These are phyloP conservation scores for Drosophila lacteicornis DNA, from an alignment of 1,140 invertebrate genomes.

Conservation along the genomic window DNA sequence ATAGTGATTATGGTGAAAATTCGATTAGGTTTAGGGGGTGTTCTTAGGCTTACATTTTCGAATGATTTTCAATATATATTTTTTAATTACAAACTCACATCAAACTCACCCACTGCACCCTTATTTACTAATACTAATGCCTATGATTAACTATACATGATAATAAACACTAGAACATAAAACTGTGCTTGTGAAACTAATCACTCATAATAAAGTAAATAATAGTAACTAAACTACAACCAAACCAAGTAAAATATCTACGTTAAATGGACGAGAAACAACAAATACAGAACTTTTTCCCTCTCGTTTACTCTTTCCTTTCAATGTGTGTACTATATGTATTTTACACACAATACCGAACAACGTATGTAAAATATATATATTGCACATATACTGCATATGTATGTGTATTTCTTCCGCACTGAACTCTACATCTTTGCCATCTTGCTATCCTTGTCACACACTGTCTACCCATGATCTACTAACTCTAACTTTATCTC, in stretches of 20 bases:
- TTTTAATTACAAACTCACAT: conserved; percentile 38
- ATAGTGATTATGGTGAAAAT: conserved; percentile 3
- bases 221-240: conserved; percentile 42
- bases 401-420: conserved; percentile 76
- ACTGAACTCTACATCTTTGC: conserved; percentile 24
- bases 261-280: conserved; percentile 37
- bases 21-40: conserved; percentile 1
- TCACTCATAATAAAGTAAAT: conserved; percentile 60
- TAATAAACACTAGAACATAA: conserved; percentile 40
- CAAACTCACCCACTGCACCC: conserved; percentile 68
- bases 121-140: conserved; percentile 41
- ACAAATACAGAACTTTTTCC: conserved; percentile 71
- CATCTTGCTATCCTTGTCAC: conserved; percentile 23
- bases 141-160: conserved; percentile 23
- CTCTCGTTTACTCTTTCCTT: conserved; percentile 70
- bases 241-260: conserved; percentile 24
- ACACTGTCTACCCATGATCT: conserved; percentile 6
- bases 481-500: conserved; percentile 33
- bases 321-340: conserved; percentile 69
- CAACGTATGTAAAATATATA: conserved; percentile 69
- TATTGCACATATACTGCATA: conserved; percentile 73
- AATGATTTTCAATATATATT: conserved; percentile 42
- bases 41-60: conserved; percentile 18
- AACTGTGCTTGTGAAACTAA: conserved; percentile 57
- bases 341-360: conserved; percentile 49